Percentiles rank a stretch among this genome's conserved stretches.
phyloP scores from a whole-genome alignment of 1,140 invertebrate species.

The Limonius californicus region DNA sequence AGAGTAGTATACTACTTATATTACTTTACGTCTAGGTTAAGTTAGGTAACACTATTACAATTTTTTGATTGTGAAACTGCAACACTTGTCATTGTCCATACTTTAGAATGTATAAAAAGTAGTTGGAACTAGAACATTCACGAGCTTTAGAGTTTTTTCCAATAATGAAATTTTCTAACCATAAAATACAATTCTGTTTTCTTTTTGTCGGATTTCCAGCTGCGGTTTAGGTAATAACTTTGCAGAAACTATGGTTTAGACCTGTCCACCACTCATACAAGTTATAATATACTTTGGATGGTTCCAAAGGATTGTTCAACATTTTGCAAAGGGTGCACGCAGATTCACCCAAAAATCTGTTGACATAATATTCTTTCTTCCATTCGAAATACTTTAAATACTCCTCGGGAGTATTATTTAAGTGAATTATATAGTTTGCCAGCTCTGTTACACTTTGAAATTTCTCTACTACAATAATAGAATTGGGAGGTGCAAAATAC shows the following conservation, averaged over 20 bases:
- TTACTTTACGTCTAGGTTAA: too few relatives aligned
- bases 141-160: too few relatives aligned
- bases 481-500: slow-evolving; percentile 52
- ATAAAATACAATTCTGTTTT: too few relatives aligned
- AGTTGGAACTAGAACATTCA: too few relatives aligned
- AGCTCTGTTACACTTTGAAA: slow-evolving; percentile 52
- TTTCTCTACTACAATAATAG: slow-evolving; percentile 59
- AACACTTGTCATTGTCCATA: too few relatives aligned
- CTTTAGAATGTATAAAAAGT: too few relatives aligned
- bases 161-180: too few relatives aligned
- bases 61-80: too few relatives aligned
- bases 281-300: slow-evolving; percentile 36
- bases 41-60: too few relatives aligned
- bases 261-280: slow-evolving; percentile 42
- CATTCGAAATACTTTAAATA: slow-evolving; percentile 55
- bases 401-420: slow-evolving; percentile 47
- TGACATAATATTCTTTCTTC: slow-evolving; percentile 37
- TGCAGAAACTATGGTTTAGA: neutral
- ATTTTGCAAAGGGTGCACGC: neutral
- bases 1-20: too few relatives aligned
- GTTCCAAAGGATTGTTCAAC: neutral
- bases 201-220: too few relatives aligned
- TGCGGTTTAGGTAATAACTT: too few relatives aligned
- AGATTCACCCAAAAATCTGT: neutral
- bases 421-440: slow-evolving; percentile 50